These are phyloP conservation scores for Myiopsitta monachus DNA, from an alignment of 2,113 vertebrate species.

Conservation along the genomic window DNA sequence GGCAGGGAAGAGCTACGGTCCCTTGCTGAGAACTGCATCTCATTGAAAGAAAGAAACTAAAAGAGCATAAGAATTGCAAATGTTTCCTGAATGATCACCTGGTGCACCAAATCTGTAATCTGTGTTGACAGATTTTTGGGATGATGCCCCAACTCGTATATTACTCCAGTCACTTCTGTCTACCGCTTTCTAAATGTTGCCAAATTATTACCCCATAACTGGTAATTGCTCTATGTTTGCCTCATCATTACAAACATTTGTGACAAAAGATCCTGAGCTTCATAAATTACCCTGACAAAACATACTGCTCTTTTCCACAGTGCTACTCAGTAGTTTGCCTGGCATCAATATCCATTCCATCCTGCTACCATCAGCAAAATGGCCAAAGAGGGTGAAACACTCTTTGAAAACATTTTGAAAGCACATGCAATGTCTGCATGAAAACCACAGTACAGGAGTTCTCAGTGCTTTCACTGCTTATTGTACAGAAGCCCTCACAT, in stretches of 20 bases:
- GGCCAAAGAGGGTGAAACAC: background rate
- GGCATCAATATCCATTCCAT: background rate
- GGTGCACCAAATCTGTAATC: background rate
- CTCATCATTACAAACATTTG: slow-evolving; percentile 35
- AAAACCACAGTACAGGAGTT: background rate
- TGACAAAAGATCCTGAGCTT: slow-evolving; percentile 15
- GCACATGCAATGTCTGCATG: background rate
- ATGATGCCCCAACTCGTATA: background rate
- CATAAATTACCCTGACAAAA: background rate
- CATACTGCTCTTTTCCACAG: background rate
- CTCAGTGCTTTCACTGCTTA: background rate
- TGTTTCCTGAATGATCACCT: slow-evolving; percentile 29
- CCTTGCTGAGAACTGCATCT: background rate
- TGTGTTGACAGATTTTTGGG: background rate
- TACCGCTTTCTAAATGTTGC: background rate
- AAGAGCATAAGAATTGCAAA: background rate
- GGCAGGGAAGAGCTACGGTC: background rate
- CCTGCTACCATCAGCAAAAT: background rate
- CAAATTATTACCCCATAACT: slow-evolving; percentile 10
- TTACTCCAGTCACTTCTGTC: slow-evolving; percentile 28
- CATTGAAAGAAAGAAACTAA: background rate
- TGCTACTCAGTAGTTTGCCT: background rate
- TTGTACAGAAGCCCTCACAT: background rate
- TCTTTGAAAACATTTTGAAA: too few relatives aligned
- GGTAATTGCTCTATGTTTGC: slow-evolving; percentile 31